phyloP scores from a whole-genome alignment of 2,888 invertebrate genomes.

The Tinea pellionella region DNA sequence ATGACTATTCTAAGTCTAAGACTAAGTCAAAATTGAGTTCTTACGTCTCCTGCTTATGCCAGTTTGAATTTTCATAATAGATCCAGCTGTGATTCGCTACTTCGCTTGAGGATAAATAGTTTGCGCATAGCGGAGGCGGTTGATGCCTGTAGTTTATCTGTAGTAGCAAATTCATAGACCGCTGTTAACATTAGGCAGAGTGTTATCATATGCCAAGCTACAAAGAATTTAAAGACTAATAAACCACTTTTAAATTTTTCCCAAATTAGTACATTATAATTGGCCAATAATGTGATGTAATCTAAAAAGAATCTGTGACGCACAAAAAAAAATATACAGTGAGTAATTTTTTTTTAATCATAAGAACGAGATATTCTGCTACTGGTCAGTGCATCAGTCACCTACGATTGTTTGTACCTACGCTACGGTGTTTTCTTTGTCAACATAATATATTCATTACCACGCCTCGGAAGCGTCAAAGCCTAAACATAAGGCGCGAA shows the following conservation, averaged over 20 bases:
- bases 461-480: conserved; percentile 56
- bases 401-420: too few relatives aligned
- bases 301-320: not conserved
- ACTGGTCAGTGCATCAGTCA: not conserved
- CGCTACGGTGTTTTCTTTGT: not conserved
- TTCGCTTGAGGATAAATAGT: too few relatives aligned
- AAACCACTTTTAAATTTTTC: not conserved
- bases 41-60: too few relatives aligned
- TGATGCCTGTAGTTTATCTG: too few relatives aligned
- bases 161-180: too few relatives aligned
- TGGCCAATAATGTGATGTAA: not conserved
- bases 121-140: too few relatives aligned
- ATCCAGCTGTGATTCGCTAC: too few relatives aligned
- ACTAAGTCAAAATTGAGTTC: too few relatives aligned
- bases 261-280: not conserved
- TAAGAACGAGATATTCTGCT: not conserved
- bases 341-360: not conserved
- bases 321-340: not conserved
- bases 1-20: too few relatives aligned
- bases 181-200: too few relatives aligned
- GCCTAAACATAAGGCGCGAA: conserved; percentile 62
- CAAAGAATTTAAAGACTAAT: not conserved
- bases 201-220: too few relatives aligned
- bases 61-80: too few relatives aligned
- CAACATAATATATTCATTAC: conserved; percentile 52